Conservation (phyloP, 2,797 vertebrate species). For the Simalia tracyae region DNA sequence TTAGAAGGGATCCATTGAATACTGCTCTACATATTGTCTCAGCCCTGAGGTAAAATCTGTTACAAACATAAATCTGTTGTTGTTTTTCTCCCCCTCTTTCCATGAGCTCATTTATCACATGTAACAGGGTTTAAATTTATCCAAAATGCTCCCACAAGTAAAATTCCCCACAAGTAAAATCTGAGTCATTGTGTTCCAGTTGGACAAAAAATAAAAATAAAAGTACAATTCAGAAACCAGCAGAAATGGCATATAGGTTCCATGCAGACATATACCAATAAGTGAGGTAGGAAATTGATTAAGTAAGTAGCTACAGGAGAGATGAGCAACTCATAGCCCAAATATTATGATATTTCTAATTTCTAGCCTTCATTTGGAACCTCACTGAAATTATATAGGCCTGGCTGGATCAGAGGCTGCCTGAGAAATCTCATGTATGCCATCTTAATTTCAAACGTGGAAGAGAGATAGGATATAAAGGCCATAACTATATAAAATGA, state of each 20-base stretch:
- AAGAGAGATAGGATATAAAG: background rate
- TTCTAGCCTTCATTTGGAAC: background rate
- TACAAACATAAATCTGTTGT: slow-evolving; percentile 34
- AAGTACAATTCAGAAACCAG: background rate
- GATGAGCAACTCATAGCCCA: background rate
- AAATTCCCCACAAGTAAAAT: background rate
- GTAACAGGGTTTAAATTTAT: slow-evolving; percentile 42
- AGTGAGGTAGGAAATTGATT: background rate
- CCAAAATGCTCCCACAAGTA: slow-evolving; percentile 18
- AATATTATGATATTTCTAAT: background rate
- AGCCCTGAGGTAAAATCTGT: slow-evolving; percentile 27
- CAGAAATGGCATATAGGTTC: background rate
- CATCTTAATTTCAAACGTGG: background rate
- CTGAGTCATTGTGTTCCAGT: background rate
- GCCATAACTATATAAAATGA: background rate
- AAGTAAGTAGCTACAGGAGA: fast-evolving
- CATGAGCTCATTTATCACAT: slow-evolving; percentile 39
- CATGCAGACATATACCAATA: background rate
- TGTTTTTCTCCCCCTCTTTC: slow-evolving; percentile 10
- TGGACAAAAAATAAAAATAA: background rate
- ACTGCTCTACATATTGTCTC: slow-evolving; percentile 6
- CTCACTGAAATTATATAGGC: background rate
- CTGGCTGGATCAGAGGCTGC: background rate
- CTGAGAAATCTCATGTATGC: background rate
- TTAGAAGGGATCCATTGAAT: background rate